phyloP scores from a whole-genome alignment of 1,140 invertebrate species.

The Microplitis demolitor region DNA sequence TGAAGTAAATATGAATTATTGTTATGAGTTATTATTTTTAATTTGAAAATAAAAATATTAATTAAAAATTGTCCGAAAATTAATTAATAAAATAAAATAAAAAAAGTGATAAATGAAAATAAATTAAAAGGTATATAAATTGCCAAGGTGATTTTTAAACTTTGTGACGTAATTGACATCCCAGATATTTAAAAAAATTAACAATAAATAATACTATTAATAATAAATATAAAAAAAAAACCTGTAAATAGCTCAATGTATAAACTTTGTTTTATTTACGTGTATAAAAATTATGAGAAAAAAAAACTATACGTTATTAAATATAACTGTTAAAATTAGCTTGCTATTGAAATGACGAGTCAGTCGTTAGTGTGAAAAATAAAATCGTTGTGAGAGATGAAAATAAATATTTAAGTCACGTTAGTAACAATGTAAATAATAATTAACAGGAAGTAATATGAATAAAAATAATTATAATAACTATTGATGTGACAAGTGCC shows the following conservation, averaged over 20 bases:
- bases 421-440: conserved; percentile 23
- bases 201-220: conserved; percentile 1
- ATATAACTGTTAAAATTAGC: conserved; percentile 6
- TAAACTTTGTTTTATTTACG: conserved; percentile 43
- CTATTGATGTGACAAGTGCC: conserved; percentile 41
- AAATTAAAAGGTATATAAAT: neutral
- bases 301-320: conserved; percentile 19
- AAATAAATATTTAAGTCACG: conserved; percentile 10
- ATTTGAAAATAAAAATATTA: neutral
- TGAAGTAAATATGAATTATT: too few species aligned
- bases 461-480: conserved; percentile 25
- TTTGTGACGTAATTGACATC: neutral
- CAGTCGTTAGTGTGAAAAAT: conserved; percentile 3
- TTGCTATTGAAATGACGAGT: conserved; percentile 3
- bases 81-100: neutral
- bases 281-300: conserved; percentile 44
- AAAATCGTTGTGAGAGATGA: neutral
- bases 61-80: neutral
- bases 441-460: neutral
- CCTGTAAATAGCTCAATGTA: conserved; percentile 52
- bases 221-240: conserved; percentile 17
- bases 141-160: neutral
- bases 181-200: conserved; percentile 5
- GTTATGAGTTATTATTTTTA: too few species aligned
- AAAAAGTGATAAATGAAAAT: neutral